Base-by-base conservation (phyloP, 2,797 vertebrate species). In the Aplochiton taeniatus region DNA sequence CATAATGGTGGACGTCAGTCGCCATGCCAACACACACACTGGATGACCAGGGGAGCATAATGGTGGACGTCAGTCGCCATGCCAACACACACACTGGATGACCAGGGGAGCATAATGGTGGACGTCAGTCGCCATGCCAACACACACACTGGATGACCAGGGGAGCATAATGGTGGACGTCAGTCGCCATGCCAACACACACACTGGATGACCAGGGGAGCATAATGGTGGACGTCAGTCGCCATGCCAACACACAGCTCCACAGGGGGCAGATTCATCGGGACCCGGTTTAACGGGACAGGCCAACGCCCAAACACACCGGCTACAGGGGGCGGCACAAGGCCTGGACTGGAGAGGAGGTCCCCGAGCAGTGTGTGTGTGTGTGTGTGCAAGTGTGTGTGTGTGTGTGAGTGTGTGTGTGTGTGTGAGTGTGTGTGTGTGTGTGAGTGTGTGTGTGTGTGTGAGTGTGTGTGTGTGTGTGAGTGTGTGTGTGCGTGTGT, bases 61-160 rank as follows among this genome's bases (percentile, higher is more conserved):
- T 83, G 86, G 84, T 89, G n/a, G n/a, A n/a, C n/a, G 31, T 3
- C 31, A 31, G 31, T 31, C 31, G 31, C 31, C 31, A 31, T 31
- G n/a, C n/a, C 87, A 72, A 87, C 81, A 86, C 76, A 88, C 84
- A 78, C 76, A 82, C n/a, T n/a, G 83, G 75, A 88, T 77, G 68
- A 82, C 74, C 42, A 75, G 77, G 87, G 85, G 76, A 74, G 69
- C 79, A 74, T 68, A 77, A 78, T 83, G 86, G 84, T 89, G n/a
- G n/a, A n/a, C n/a, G 31, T 3, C 31, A 31, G 31, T 31, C 31
- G 31, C 31, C 31, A 31, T 31, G n/a, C n/a, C 87, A 72, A 87
- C 81, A 86, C 76, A 88, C 84, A 78, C 76, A 82, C n/a, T n/a
- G 83, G 75, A 88, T 77, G 68, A 82, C 74, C 42, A 75, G 77